Conservation (phyloP, 2,888 invertebrate species). For the Eristalinus aeneus region DNA sequence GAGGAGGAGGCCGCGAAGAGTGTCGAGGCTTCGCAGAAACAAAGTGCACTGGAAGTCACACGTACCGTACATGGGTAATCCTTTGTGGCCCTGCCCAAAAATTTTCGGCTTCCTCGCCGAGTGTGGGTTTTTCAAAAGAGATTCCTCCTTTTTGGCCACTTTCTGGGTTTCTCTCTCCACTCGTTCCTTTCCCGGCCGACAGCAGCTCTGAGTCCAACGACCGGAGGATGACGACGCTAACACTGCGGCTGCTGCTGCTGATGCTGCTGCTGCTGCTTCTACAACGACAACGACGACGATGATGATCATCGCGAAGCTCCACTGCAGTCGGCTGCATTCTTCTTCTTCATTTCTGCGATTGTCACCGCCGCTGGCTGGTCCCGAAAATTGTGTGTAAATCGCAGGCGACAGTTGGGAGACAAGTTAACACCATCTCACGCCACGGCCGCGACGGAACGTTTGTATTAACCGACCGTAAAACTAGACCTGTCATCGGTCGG, state of each 20-base stretch:
- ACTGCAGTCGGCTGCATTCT: conserved; percentile 52
- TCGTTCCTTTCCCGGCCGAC: conserved; percentile 36
- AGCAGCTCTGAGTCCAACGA: conserved; percentile 52
- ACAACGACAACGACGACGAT: too few relatives aligned
- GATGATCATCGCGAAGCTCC: too few relatives aligned
- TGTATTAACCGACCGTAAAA: conserved; percentile 70
- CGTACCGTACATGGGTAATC: conserved; percentile 70
- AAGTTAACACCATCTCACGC: conserved; percentile 68
- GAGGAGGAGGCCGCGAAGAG: background rate
- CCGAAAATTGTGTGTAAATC: conserved; percentile 68
- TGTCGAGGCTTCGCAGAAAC: conserved; percentile 59
- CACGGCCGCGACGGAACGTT: conserved; percentile 55
- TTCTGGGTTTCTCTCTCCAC: background rate
- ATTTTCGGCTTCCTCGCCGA: conserved; percentile 51
- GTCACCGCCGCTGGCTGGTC: conserved; percentile 51
- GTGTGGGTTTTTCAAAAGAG: conserved; percentile 57
- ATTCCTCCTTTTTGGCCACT: conserved; percentile 4
- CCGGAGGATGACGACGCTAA: conserved; percentile 31
- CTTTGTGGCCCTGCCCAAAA: conserved; percentile 67
- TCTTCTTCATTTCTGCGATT: conserved; percentile 59
- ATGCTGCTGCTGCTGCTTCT: background rate
- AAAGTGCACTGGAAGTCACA: conserved; percentile 70
- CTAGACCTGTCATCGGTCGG: conserved; percentile 64
- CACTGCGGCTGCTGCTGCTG: background rate
- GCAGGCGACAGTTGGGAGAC: conserved; percentile 66